These are phyloP conservation scores for Sceloporus undulatus DNA, from an alignment of 2,113 vertebrate genomes.

Conservation along the genomic window DNA sequence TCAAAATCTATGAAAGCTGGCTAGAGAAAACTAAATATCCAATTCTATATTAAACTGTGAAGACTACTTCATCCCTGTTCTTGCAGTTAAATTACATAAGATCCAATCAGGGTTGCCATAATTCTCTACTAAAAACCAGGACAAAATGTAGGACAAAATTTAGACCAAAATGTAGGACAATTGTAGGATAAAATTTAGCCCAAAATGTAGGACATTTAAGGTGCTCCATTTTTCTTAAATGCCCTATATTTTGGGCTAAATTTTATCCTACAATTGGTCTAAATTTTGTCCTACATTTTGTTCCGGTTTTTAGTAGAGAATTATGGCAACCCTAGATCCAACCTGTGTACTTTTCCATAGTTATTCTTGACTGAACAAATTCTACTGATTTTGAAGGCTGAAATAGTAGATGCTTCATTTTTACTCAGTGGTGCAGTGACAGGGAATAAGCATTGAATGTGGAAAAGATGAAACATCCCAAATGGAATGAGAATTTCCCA, in stretches of 20 bases:
- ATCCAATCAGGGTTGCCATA: too few relatives aligned
- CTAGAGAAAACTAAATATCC: not conserved
- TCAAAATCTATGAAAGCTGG: not conserved
- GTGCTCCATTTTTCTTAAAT: too few relatives aligned
- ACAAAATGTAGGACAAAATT: too few relatives aligned
- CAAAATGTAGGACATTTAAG: too few relatives aligned
- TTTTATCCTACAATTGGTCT: too few relatives aligned
- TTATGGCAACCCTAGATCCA: too few relatives aligned
- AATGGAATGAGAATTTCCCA: not conserved
- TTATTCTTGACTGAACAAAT: not conserved
- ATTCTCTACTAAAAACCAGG: too few relatives aligned
- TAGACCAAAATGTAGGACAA: too few relatives aligned
- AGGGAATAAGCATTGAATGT: not conserved
- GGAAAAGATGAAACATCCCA: not conserved
- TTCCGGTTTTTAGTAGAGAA: too few relatives aligned
- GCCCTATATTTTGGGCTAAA: too few relatives aligned
- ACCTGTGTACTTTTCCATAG: not conserved
- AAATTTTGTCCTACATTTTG: too few relatives aligned
- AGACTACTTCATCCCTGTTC: not conserved
- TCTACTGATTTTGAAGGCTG: not conserved
- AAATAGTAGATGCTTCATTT: not conserved
- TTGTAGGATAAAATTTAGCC: too few relatives aligned
- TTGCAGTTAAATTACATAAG: not conserved
- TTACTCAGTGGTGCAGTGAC: not conserved
- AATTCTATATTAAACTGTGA: not conserved